phyloP scores from a whole-genome alignment of 2,113 vertebrate genomes.

The Percina caprodes region DNA sequence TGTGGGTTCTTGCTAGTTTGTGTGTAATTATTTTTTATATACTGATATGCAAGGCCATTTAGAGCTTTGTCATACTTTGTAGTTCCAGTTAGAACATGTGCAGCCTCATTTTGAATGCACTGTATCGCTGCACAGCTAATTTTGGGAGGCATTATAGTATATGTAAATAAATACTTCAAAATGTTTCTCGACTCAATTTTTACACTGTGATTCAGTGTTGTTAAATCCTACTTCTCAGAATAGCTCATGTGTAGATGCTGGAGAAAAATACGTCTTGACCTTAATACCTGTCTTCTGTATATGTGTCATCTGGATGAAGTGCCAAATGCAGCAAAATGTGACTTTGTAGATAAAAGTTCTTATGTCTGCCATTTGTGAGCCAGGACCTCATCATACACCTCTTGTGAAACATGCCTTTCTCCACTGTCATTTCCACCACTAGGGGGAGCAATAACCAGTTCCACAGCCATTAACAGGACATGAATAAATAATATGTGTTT shows the following conservation, averaged over 20 bases:
- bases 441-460: conserved; percentile 39
- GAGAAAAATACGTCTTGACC: neutral
- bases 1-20: too few relatives aligned
- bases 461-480: neutral
- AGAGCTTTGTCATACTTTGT: too few relatives aligned
- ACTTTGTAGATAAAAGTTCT: neutral
- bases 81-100: too few relatives aligned
- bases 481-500: conserved; percentile 28
- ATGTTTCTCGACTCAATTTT: neutral
- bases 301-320: neutral
- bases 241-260: neutral
- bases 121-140: too few relatives aligned
- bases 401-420: neutral
- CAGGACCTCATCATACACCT: neutral
- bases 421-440: conserved; percentile 19
- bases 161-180: neutral
- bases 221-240: neutral
- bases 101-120: too few relatives aligned
- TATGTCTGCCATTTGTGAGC: neutral
- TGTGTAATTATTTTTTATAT: too few relatives aligned
- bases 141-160: too few relatives aligned
- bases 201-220: neutral
- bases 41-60: too few relatives aligned
- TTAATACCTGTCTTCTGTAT: neutral
- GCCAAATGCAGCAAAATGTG: neutral